Evolutionary conservation across 2,113 vertebrate genomes (phyloP).

Genomic region (Cathartes aura): DNA sequence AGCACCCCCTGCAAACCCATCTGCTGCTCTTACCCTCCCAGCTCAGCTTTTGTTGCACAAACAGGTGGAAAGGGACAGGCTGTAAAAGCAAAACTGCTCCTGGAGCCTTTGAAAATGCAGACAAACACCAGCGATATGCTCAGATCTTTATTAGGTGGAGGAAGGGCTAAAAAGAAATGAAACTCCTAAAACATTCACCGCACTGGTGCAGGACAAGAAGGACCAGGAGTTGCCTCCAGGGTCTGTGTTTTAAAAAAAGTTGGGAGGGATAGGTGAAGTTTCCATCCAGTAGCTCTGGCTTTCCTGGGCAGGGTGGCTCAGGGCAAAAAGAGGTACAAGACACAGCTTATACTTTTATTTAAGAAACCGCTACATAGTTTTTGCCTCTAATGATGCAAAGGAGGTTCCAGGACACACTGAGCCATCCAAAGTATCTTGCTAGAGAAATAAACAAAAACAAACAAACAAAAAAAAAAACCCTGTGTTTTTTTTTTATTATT

Average conservation of each 20-base stretch:
- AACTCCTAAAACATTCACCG: slow-evolving; percentile 41
- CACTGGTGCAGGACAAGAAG: slow-evolving; percentile 30
- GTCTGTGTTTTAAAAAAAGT: neutral
- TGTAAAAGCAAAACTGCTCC: neutral
- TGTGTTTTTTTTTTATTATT: neutral
- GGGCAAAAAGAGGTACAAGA: slow-evolving; percentile 31
- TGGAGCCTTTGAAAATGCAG: neutral
- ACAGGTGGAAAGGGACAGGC: neutral
- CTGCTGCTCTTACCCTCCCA: neutral
- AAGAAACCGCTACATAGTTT: slow-evolving; percentile 49
- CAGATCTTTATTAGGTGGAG: slow-evolving; percentile 77
- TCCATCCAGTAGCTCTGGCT: neutral
- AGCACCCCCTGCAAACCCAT: neutral
- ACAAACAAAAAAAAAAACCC: neutral
- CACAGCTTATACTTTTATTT: slow-evolving; percentile 55
- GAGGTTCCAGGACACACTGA: slow-evolving; percentile 19
- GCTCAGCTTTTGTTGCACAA: neutral
- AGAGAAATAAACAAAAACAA: neutral
- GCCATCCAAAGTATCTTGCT: neutral
- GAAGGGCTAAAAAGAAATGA: slow-evolving; percentile 51
- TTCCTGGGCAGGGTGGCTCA: neutral
- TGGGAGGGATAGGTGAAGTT: neutral
- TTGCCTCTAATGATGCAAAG: slow-evolving; percentile 40
- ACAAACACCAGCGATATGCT: slow-evolving; percentile 40
- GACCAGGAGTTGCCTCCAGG: neutral